Evolutionary conservation across 2,113 vertebrate genomes (phyloP), one percentile per base, ranked within the genome.

Genomic region (Coryphaenoides rupestris): DNA sequence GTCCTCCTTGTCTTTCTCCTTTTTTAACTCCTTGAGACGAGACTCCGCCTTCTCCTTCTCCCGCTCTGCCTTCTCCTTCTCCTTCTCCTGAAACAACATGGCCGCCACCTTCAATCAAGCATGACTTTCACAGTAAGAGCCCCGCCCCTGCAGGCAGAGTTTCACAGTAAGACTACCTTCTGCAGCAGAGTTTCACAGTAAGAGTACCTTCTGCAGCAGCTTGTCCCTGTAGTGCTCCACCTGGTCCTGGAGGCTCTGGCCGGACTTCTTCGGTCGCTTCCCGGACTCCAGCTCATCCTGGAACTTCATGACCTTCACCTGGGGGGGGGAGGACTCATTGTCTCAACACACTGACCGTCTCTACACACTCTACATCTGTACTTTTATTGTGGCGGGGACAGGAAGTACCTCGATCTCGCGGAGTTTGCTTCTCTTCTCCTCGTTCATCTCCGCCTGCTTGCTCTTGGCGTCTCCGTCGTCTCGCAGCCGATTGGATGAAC

Each of bases 221-320:
- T 99, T 99, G 84, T 98, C 96, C 81, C 98, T 92, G 82, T 99
- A 99, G 77, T 98, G 95, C 85, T 99, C 96, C 84, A 98, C 93
- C 87, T 99, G 98, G 70, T 99, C 98, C 82, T 96, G 95, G 86
- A 99, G 93, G 82, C 92, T 96, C 79, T 96, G 98, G 60, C 95
- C 94, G 50, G 94, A 88, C 72, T 98, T 99, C 84, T 98, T 98
- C 57, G 95, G 94, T 77, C 96, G 92, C 88, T 99, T 99, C 57
- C 98, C 98, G 74, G 93, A 98, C 71, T 99, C 98, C 75, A 99
- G 87, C 83, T 99, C 98, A 89, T 99, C 98, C 78, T 99, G 96
- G 90, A 99, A 99, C 89, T 99, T 99, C 95, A 99, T 99, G 73
- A 99, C 98, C 83, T 99, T 99, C 58, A 99, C 93, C 97, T 99